Base-by-base conservation (phyloP, 30 jellyfish, hydroid and myxozoan genomes). In the Hydra vulgaris region DNA sequence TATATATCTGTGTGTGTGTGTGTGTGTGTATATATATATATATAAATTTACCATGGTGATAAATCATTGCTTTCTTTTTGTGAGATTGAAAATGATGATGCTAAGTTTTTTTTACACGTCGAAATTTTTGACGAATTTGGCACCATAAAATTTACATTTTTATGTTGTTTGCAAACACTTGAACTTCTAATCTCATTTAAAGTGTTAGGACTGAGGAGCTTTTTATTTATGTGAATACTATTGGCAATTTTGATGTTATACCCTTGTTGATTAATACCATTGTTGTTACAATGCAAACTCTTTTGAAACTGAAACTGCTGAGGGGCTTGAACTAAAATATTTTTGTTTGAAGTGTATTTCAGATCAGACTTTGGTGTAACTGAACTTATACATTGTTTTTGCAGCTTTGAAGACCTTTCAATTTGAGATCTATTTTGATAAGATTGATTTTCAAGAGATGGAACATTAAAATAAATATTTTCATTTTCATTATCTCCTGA, bases 401-500 rank as follows among this genome's bases (percentile, higher is more conserved):
- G 61, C 61, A 3, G 61, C 12, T 40, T 40, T 40, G 61, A 40
- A 40, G 5, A 40, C 61, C 61, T 40, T 40, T 40, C 61, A 40
- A 3, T 3, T 40, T 40, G 61, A 40, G 61, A 40, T 40, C 12
- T 40, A 40, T 5, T 40, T 40, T 40, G 61, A 40, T 40, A 3
- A 3, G 61, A 40, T 3, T 40, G 61, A 40, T 5, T 40, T 40
- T 40, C 61, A 40, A 40, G 61, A 40, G 61, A 40, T 40, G 12
- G 61, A 40, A 12, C 61, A 40, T 40, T 70, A 70, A 75, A 26
- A 15, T 23, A 75, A 27, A 75, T 21, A 20, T 25, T 70, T 19
- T 75, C 83, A 75, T 75, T 71, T 25, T 27, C 83, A 17, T 26
- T 70, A 17, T 7, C 56, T 5, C 83, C 26, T 1, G 26, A 71